Base-by-base conservation (phyloP, 2,888 invertebrate species). In the Chalcis sispes region DNA sequence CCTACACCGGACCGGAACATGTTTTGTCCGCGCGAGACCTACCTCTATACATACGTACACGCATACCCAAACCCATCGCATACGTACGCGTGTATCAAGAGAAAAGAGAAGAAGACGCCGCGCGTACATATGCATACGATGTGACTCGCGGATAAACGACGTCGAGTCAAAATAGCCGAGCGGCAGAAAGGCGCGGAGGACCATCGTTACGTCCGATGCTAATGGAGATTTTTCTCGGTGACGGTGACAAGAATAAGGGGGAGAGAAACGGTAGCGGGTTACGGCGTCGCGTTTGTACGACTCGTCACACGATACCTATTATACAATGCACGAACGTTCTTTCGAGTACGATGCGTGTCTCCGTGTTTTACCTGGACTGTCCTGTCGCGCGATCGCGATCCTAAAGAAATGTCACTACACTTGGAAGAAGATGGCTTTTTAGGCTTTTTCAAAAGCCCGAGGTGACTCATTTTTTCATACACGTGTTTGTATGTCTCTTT, bases 1-100 rank as follows among this genome's bases (percentile, higher is more conserved):
- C 88, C 87, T 87, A 87, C 86, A 87, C 87, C 86, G 87, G 88
- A 88, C 88, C 87, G 87, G 88, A 87, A 88, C 86, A 88, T 88
- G 87, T 88, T 87, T 88, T 88, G 88, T 88, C 88, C 88, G 20
- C 13, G 23, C 52, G 27, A 18, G 10, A n/a, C 18, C 29, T 58
- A 15, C 20, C 18, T 15, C 15, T 36, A 36, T 25, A 23, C 25
- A 54, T 50, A 18, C 20, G 27, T 25, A 20, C 36, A 36, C 36
- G 10, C 42, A 13, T 15, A 13, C 42, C 8, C 42, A 13, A 7
- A 13, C 15, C 8, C 15, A 8, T 42, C n/a, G 15, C 15, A 42
- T 42, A 42, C 15, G 7, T 42, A 42, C 15, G 15, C 8, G 2
- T 13, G 15, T 18, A 27, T 32, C 50, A 40, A 7, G 32, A 23